Evolutionary conservation across 2,888 invertebrate species (phyloP), one percentile per base, ranked within the genome.

Genomic region (Epinotia bilunana): DNA sequence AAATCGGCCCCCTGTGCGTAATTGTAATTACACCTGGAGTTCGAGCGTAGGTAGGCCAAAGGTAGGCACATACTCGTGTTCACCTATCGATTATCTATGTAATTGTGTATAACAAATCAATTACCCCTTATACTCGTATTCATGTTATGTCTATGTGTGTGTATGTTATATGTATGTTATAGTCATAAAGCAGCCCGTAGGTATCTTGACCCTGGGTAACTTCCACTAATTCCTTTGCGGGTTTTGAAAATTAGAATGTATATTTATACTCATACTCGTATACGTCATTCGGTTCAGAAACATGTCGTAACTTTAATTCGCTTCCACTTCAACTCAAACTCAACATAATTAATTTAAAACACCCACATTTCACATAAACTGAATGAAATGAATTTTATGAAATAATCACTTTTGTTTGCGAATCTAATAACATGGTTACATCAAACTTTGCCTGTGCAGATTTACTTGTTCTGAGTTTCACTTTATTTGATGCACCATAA

Each of bases 381-480:
- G 46, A 46, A 28, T 46, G 33, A 49, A 46, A 58, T 65, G n/a
- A n/a, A n/a, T n/a, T n/a, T n/a, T n/a, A n/a, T n/a, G 18, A 28
- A 39, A 64, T 39, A 4, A 43, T 20, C 13, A 23, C 23, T 60
- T 58, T 55, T 58, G 28, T 65, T 65, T 64, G 23, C 18, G 13
- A 64, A 65, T 72, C 64, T 72, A 72, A 72, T 72, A 72, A 72
- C 58, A 72, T n/a, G 28, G 61, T 63, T 55, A 46, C 23, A 11
- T 43, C 68, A 65, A 65, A 58, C 18, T 28, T 46, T 57, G n/a
- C 28, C 58, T 18, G 33, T 7, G 23, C 58, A 0, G 43, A 63
- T 49, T 63, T 28, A 57, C 43, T 18, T 49, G 61, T 61, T 53
- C 33, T 53, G 53, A 53, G 53, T 7, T 53, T 65, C 65, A 65